A percentile compares a stretch with the other conserved stretches of the same genome.
These are phyloP conservation scores for Epinotia ramella DNA, from an alignment of 2,888 invertebrate species.

Conservation along the genomic window DNA sequence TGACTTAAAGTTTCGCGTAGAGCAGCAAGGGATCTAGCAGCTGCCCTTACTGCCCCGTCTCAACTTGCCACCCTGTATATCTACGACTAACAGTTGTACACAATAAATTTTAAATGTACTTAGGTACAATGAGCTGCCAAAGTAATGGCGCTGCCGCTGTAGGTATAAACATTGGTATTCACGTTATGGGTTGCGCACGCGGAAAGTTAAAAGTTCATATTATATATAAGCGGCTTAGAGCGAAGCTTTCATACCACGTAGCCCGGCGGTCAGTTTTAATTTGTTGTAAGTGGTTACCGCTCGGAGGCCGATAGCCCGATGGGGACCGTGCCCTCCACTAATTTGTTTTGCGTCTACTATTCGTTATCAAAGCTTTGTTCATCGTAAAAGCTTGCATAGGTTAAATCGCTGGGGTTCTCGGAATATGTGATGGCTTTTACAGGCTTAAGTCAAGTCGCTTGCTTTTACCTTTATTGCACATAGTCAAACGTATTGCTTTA, in stretches of 20 bases:
- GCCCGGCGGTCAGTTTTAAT: slow-evolving; percentile 49
- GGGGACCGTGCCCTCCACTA: slow-evolving; percentile 12
- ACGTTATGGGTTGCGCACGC: not conserved
- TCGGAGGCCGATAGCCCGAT: slow-evolving; percentile 36
- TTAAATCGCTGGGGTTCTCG: not conserved
- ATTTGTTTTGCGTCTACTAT: slow-evolving; percentile 24
- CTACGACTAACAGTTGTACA: not conserved
- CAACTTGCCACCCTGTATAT: no score
- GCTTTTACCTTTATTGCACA: not conserved
- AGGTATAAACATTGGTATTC: slow-evolving; percentile 23
- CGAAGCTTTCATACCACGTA: slow-evolving; percentile 18
- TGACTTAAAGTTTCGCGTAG: no score
- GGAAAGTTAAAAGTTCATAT: slow-evolving; percentile 37
- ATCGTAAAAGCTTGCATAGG: not conserved
- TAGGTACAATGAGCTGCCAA: not conserved
- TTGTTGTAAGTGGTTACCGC: slow-evolving; percentile 51
- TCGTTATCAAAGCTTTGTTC: slow-evolving; percentile 26
- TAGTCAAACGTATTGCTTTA: not conserved
- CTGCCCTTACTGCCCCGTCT: no score
- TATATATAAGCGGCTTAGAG: slow-evolving; percentile 37
- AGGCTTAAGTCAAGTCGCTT: not conserved
- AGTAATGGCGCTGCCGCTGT: not conserved
- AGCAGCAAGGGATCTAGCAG: no score
- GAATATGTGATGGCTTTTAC: not conserved
- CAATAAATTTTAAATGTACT: not conserved